phyloP scores from a whole-genome alignment of 2,797 vertebrate species.

The Sebastiscus tertius region DNA sequence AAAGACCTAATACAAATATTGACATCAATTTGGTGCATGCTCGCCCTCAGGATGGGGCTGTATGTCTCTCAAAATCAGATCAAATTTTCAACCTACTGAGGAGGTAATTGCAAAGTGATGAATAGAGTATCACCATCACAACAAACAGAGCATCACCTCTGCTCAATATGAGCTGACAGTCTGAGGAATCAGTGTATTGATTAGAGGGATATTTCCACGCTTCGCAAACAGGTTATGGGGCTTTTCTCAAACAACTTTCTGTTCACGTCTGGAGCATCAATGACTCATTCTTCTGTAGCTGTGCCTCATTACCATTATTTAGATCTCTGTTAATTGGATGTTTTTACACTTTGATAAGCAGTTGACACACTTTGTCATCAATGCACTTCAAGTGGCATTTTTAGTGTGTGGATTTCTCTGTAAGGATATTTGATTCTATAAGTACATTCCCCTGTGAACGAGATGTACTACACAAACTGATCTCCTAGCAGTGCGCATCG shows the following conservation, averaged over 20 bases:
- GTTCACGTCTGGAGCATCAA: background rate
- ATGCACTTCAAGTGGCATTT: background rate
- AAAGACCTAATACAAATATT: background rate
- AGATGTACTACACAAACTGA: background rate
- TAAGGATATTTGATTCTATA: background rate
- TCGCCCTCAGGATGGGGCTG: background rate
- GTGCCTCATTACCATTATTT: background rate
- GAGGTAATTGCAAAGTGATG: background rate
- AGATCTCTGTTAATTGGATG: constrained; percentile 7
- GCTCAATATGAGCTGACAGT: background rate
- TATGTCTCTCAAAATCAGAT: background rate
- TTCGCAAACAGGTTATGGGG: background rate
- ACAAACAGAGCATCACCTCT: constrained; percentile 4
- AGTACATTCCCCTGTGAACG: background rate
- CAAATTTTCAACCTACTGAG: background rate
- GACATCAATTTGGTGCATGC: background rate
- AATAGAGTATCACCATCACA: background rate
- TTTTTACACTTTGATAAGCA: background rate
- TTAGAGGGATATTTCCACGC: background rate
- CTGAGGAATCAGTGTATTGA: constrained; percentile 18
- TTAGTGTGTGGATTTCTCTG: background rate
- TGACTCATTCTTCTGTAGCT: constrained; percentile 13
- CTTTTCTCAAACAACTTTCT: background rate
- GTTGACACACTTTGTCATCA: background rate
- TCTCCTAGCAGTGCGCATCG: background rate